These are phyloP conservation scores for Liasis olivaceus DNA, from an alignment of 2,797 vertebrate species.

Conservation along the genomic window DNA sequence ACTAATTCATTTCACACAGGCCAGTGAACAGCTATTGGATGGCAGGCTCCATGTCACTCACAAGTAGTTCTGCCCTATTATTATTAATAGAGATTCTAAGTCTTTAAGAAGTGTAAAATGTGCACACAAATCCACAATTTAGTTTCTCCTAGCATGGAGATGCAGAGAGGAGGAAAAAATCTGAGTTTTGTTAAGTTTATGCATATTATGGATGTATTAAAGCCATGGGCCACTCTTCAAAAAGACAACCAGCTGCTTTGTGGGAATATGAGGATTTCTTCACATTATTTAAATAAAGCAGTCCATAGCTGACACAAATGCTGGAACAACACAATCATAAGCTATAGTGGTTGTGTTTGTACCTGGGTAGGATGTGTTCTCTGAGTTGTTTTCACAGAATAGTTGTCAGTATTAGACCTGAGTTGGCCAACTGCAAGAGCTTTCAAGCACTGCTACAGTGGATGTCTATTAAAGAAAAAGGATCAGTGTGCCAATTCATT, in stretches of 20 bases:
- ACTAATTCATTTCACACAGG: conserved; percentile 32
- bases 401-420: not conserved
- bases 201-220: not conserved
- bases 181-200: not conserved
- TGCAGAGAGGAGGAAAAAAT: not conserved
- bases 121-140: not conserved
- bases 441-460: not conserved
- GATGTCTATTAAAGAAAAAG: not conserved
- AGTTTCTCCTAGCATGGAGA: not conserved
- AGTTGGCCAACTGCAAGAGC: not conserved
- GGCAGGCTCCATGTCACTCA: not conserved
- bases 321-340: not conserved
- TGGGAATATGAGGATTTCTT: not conserved
- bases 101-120: not conserved
- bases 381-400: not conserved
- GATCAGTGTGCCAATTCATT: not conserved
- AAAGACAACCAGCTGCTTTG: not conserved
- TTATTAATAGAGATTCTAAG: not conserved
- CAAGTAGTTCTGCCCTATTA: not conserved
- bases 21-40: not conserved
- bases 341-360: not conserved
- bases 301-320: not conserved
- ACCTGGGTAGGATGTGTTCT: not conserved
- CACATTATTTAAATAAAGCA: not conserved
- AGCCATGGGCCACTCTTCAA: not conserved